Conservation (phyloP, 2,888 invertebrate genomes). For the Aporophyla lueneburgensis region DNA sequence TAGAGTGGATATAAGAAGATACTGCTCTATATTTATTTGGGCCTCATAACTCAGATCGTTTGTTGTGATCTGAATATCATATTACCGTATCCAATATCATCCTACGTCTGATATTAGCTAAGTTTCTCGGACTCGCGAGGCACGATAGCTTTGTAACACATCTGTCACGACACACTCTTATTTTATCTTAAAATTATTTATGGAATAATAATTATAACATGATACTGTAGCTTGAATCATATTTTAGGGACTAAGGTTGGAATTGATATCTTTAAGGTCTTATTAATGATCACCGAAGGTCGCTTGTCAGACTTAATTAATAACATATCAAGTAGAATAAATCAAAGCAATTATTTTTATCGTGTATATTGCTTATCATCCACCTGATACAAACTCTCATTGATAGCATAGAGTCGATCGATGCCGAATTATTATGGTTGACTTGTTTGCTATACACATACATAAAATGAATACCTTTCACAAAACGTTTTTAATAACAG, state of each 20-base stretch:
- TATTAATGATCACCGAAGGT: background rate
- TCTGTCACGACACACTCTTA: constrained; percentile 16
- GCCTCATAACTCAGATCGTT: constrained; percentile 7
- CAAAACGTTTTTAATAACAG: background rate
- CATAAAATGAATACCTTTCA: no score
- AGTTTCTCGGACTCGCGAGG: background rate
- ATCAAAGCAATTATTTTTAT: no score
- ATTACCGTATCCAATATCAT: background rate
- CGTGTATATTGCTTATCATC: no score
- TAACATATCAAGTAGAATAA: no score
- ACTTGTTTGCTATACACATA: no score
- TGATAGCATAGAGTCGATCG: no score
- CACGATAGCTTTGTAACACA: background rate
- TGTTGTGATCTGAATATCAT: background rate
- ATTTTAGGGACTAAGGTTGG: background rate
- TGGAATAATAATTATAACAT: background rate
- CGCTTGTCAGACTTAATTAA: no score
- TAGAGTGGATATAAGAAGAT: background rate
- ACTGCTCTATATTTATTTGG: background rate
- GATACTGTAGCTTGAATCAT: constrained; percentile 1
- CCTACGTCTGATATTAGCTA: constrained; percentile 26
- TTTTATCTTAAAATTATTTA: constrained; percentile 27
- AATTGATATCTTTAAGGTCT: background rate
- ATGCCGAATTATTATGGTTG: no score
- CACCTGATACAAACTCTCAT: no score